Evolutionary conservation across 92 coral and sea anemone genomes (phyloP).

Genomic region (Parazoanthus darwini): DNA sequence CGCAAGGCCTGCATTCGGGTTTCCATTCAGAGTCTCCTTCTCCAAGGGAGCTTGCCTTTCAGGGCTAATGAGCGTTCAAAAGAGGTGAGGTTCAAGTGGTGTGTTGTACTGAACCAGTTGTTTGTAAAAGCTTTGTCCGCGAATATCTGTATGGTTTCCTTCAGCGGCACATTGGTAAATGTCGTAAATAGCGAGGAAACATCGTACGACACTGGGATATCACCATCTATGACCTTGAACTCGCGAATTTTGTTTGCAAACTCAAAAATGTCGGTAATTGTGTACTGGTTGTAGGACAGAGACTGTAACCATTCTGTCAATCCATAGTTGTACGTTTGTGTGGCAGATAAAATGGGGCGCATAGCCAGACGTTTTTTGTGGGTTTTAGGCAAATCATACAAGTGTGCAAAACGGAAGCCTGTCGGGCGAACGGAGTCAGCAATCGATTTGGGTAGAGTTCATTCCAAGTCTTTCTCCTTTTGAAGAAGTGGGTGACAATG

Average conservation of each 20-base stretch:
- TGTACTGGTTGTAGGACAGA: constrained; percentile 17
- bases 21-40: background rate
- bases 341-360: constrained; percentile 12
- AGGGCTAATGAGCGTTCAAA: background rate
- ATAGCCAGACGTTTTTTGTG: constrained; percentile 12
- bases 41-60: background rate
- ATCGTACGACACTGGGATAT: constrained; percentile 1
- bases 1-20: no score
- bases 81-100: constrained; percentile 20
- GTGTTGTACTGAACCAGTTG: constrained; percentile 16
- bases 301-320: background rate
- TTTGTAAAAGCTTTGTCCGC: constrained; percentile 20
- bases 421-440: background rate
- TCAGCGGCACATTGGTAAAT: constrained; percentile 17
- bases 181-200: background rate
- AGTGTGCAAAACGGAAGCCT: constrained; percentile 9
- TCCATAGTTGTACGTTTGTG: constrained; percentile 27
- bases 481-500: no score
- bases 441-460: no score
- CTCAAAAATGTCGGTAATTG: constrained; percentile 3
- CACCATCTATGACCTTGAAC: background rate
- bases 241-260: background rate
- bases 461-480: no score
- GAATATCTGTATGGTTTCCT: constrained; percentile 6
- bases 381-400: constrained; percentile 11